Conservation (phyloP, 2,888 invertebrate species). For the Dendrolimus pini region DNA sequence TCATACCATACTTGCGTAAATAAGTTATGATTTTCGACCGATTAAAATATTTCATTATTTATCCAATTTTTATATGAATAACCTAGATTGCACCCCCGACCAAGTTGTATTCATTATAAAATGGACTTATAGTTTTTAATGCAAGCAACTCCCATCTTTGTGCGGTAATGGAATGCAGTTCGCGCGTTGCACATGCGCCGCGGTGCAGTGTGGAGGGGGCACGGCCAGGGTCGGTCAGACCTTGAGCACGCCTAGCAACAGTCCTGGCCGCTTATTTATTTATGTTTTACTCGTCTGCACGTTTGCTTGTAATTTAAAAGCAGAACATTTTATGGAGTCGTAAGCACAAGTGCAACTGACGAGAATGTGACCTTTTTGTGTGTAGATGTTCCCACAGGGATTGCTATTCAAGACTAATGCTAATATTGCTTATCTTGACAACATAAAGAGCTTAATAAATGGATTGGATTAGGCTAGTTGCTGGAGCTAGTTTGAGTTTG, state of each 20-base stretch:
- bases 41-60: too few species aligned
- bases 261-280: conserved; percentile 59
- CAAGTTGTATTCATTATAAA: not conserved
- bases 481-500: too few species aligned
- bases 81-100: too few species aligned
- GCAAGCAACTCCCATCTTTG: not conserved
- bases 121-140: not conserved
- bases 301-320: conserved; percentile 55
- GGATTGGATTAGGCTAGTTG: too few species aligned
- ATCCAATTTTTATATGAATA: too few species aligned
- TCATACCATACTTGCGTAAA: too few species aligned
- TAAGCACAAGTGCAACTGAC: conserved; percentile 26
- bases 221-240: conserved; percentile 61
- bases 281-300: conserved; percentile 62
- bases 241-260: conserved; percentile 72
- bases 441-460: too few species aligned
- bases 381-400: conserved; percentile 23
- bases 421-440: too few species aligned
- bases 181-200: conserved; percentile 51
- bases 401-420: too few species aligned
- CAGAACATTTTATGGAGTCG: conserved; percentile 54
- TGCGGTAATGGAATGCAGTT: conserved; percentile 32
- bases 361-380: conserved; percentile 35
- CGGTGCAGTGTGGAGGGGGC: conserved; percentile 31
- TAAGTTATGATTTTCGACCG: too few species aligned